Evolutionary conservation across 2,888 invertebrate genomes (phyloP).

Genomic region (Lysandra coridon): DNA sequence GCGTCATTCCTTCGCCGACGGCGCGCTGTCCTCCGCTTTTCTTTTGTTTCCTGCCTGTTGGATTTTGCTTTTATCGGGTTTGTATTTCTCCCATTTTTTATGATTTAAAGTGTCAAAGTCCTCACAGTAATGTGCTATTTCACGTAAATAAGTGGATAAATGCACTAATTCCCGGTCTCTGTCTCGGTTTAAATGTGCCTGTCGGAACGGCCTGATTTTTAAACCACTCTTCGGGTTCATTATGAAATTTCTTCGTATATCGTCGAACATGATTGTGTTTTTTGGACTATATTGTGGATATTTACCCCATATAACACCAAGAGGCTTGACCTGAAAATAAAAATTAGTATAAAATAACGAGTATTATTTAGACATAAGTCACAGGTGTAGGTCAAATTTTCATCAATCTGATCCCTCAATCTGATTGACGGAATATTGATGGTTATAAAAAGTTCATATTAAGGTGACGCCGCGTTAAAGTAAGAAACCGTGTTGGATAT

Average conservation of each 20-base stretch:
- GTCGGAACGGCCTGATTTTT: conserved; percentile 93
- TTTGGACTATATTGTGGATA: conserved; percentile 92
- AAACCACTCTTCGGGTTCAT: conserved; percentile 98
- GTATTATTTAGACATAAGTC: no score
- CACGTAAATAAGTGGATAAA: conserved; percentile 89
- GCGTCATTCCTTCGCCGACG: conserved; percentile 66
- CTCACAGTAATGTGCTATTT: conserved; percentile 88
- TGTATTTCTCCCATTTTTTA: conserved; percentile 93
- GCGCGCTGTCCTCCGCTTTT: conserved; percentile 71
- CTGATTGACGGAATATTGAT: no score
- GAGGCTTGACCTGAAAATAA: conserved; percentile 88
- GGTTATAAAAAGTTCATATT: no score
- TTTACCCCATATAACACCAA: conserved; percentile 98
- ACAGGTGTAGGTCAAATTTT: no score
- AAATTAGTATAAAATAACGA: background rate
- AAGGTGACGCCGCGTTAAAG: no score
- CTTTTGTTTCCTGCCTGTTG: conserved; percentile 67
- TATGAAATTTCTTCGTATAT: conserved; percentile 95
- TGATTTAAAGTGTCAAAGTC: conserved; percentile 94
- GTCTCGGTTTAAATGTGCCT: conserved; percentile 93
- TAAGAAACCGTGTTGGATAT: no score
- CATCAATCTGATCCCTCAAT: no score
- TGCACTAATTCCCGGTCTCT: conserved; percentile 91
- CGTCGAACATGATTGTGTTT: conserved; percentile 99
- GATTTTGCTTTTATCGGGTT: conserved; percentile 64